A percentile compares a stretch with the other conserved stretches of the same genome.
Evolutionary conservation across 2,113 vertebrate genomes (phyloP).

Genomic region (Hipposideros armiger): DNA sequence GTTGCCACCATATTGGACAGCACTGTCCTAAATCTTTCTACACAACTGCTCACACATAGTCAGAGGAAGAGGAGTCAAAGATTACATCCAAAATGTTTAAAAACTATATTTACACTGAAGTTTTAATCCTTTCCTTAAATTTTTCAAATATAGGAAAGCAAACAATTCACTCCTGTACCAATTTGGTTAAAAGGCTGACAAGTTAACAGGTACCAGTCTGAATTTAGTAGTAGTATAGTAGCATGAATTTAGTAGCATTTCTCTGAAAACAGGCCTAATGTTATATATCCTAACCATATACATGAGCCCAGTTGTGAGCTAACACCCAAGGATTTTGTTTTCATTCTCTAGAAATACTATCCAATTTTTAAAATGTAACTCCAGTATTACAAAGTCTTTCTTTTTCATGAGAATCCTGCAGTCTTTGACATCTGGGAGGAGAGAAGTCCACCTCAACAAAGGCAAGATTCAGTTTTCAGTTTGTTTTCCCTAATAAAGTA

Average conservation of each 20-base stretch:
- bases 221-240: background rate
- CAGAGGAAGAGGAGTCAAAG: background rate
- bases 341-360: conserved; percentile 22
- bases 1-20: background rate
- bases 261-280: background rate
- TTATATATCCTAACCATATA: background rate
- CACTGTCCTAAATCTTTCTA: background rate
- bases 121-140: conserved; percentile 23
- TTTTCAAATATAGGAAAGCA: background rate
- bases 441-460: background rate
- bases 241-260: background rate
- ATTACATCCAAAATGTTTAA: background rate
- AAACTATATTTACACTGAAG: conserved; percentile 8
- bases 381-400: background rate
- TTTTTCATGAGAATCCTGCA: background rate
- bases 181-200: background rate
- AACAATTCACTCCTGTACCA: background rate
- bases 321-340: background rate
- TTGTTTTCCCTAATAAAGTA: background rate
- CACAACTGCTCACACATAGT: background rate
- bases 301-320: background rate
- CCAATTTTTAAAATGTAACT: background rate
- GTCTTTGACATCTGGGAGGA: background rate
- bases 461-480: background rate
- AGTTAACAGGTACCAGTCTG: background rate